Percentiles rank a stretch among this genome's conserved stretches.
phyloP scores from a whole-genome alignment of 2,888 invertebrate species.

The Iphiclides podalirius region DNA sequence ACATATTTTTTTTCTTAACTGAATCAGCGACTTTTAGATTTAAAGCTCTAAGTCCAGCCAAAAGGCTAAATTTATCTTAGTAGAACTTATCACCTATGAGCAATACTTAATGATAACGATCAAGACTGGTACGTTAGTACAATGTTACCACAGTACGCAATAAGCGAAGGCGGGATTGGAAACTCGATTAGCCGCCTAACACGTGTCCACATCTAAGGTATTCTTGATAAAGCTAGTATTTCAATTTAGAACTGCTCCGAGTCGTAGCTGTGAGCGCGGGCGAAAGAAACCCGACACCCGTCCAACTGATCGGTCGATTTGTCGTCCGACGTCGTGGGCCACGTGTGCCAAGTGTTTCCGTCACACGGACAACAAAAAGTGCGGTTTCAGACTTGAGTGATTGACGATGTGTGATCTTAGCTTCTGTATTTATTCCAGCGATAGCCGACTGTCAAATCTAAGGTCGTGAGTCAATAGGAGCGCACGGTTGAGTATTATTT shows the following conservation, averaged over 20 bases:
- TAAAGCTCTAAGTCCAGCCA: too few relatives aligned
- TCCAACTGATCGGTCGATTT: constrained; percentile 51
- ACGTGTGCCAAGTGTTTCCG: constrained; percentile 35
- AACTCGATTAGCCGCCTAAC: constrained; percentile 17
- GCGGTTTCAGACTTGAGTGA: constrained; percentile 9
- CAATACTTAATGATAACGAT: too few relatives aligned
- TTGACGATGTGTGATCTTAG: constrained; percentile 13
- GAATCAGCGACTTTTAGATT: too few relatives aligned
- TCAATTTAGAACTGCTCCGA: constrained; percentile 27
- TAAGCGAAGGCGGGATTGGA: constrained; percentile 25
- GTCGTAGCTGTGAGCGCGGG: constrained; percentile 21
- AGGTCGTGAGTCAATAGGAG: too few relatives aligned
- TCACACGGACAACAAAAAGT: constrained; percentile 23
- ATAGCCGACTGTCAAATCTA: too few relatives aligned
- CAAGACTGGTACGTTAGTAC: neutral
- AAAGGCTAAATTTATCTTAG: too few relatives aligned
- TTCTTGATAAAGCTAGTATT: constrained; percentile 22
- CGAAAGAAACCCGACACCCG: constrained; percentile 36
- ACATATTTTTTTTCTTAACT: too few relatives aligned
- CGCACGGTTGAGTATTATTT: too few relatives aligned
- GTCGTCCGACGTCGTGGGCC: constrained; percentile 44
- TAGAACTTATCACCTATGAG: too few relatives aligned
- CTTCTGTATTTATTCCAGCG: too few relatives aligned
- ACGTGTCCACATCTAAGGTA: constrained; percentile 19
- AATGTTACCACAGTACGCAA: neutral